These are phyloP conservation scores for Sebastes oblongus DNA, from an alignment of 2,797 vertebrate genomes.

Conservation along the genomic window DNA sequence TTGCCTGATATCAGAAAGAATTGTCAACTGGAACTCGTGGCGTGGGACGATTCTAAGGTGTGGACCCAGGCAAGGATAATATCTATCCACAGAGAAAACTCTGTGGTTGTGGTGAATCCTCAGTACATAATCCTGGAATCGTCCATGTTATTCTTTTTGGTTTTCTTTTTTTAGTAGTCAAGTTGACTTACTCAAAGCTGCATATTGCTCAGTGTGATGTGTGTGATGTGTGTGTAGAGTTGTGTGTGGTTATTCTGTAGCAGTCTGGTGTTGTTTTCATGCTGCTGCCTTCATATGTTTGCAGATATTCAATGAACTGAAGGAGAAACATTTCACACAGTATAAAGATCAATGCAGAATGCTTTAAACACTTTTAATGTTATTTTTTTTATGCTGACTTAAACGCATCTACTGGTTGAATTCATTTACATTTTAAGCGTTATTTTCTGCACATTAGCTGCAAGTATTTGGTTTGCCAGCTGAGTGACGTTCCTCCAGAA, in stretches of 20 bases:
- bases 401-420: neutral
- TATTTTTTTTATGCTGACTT: neutral
- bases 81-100: neutral
- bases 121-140: neutral
- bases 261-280: neutral
- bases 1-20: no score
- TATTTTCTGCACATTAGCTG: neutral
- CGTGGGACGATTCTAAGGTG: no score
- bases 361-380: no score
- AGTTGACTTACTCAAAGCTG: neutral
- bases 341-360: neutral
- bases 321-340: neutral
- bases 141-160: neutral
- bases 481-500: neutral
- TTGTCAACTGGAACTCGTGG: no score
- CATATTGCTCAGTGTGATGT: neutral
- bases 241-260: neutral
- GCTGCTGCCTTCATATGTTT: neutral
- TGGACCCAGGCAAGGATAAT: neutral
- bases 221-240: neutral
- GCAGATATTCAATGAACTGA: neutral
- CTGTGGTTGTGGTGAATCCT: neutral
- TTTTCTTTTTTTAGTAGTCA: neutral
- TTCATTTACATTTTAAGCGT: neutral
- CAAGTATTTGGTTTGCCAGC: neutral